Evolutionary conservation across 64 coral and sea anemone genomes (phyloP).

Genomic region (Actinia equina): DNA sequence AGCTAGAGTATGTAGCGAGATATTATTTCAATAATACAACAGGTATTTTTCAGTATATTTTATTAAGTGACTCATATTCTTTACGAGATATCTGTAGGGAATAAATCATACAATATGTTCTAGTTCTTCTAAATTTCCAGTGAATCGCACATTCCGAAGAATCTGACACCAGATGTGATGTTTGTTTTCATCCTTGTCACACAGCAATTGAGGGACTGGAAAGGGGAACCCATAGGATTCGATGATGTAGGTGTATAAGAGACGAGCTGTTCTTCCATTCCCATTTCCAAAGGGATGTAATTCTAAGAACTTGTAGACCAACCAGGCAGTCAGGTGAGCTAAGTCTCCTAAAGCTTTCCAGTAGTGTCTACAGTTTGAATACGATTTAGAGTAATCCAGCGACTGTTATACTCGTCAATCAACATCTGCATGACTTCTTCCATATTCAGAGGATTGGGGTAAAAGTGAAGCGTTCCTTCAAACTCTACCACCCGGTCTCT

Average conservation of each 20-base stretch:
- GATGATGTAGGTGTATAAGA: constrained; percentile 10
- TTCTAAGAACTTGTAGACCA: background rate
- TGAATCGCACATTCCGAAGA: background rate
- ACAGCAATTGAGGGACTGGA: background rate
- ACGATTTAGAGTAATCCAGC: background rate
- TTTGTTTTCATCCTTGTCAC: background rate
- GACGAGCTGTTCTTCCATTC: background rate
- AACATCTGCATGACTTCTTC: background rate
- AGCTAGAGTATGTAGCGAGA: background rate
- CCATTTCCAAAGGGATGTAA: background rate
- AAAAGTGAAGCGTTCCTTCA: no score
- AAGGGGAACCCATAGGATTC: constrained; percentile 2
- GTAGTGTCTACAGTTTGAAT: no score
- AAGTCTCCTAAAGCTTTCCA: background rate
- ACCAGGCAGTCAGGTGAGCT: background rate
- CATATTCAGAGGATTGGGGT: background rate
- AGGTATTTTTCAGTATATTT: background rate
- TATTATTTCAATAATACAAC: background rate
- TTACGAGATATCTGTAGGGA: background rate
- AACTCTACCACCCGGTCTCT: background rate
- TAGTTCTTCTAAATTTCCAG: background rate
- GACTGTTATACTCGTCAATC: background rate
- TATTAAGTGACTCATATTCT: background rate
- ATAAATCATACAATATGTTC: background rate
- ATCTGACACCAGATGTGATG: background rate